Base-by-base conservation (phyloP, 2,113 vertebrate genomes). In the Chamaea fasciata region DNA sequence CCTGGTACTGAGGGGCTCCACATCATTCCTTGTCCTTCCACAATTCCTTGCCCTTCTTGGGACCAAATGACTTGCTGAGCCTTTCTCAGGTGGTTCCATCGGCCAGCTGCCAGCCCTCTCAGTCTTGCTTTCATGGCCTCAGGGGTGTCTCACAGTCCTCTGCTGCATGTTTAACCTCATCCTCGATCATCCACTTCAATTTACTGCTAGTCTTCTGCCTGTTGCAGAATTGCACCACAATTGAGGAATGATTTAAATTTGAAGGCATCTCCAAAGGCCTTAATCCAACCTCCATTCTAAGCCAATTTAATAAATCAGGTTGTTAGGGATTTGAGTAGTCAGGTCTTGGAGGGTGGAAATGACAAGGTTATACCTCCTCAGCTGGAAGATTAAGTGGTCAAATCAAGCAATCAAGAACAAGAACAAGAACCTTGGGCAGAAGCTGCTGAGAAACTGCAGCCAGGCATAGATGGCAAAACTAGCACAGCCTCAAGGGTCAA, bases 21-120 rank as follows among this genome's bases (percentile, higher is more conserved):
- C 11, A 33, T 13, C 49, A 41, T 0, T 20, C 28, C 14, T 16
- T 56, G 5, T 70, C 17, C 22, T n/a, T n/a, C n/a, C n/a, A n/a
- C n/a, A n/a, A n/a, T n/a, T n/a, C n/a, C n/a, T 77, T 13, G 35
- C 3, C 3, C 3, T 50, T 75, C 31, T 33, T 62, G 60, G 26
- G 46, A 57, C 17, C 7, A 60, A 68, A 26, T 12, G 13, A 2
- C 18, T 42, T 30, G 11, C 31, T 92, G 74, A 68, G 6, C 31
- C 19, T 62, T 41, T 64, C 18, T 68, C 22, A 26, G 6, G 11
- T 33, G 18, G 24, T 44, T 83, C 3, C 2, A 14, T 9, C 9
- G 50, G 12, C 19, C 13, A 67, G 20, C 11, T 89, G 11, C 9
- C 33, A 39, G 9, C 18, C 15, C 13, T 85, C 17, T 11, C 9